These are phyloP conservation scores for Bubo scandiacus DNA, from an alignment of 2,113 vertebrate species.

Conservation along the genomic window DNA sequence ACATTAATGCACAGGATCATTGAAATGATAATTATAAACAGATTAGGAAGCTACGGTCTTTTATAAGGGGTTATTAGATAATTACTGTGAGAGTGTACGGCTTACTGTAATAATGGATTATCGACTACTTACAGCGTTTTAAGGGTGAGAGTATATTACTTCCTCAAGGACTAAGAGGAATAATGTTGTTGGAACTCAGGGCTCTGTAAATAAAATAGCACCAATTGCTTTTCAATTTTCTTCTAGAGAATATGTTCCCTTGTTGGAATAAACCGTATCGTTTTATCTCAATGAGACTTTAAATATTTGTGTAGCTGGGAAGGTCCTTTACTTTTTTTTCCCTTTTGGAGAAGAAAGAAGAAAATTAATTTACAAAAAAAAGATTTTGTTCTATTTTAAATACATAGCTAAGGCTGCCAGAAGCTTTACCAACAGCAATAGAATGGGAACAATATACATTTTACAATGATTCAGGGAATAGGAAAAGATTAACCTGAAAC, in stretches of 20 bases:
- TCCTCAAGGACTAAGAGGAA: conserved; percentile 80
- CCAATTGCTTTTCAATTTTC: background rate
- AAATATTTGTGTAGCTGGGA: background rate
- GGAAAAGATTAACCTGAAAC: background rate
- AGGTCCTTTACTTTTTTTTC: background rate
- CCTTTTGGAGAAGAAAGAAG: background rate
- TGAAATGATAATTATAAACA: conserved; percentile 99
- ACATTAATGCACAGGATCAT: conserved; percentile 96
- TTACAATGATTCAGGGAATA: background rate
- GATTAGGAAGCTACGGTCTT: conserved; percentile 99
- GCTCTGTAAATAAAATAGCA: conserved; percentile 65
- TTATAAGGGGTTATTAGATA: conserved; percentile 95
- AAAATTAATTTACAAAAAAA: background rate
- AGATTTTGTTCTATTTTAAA: background rate
- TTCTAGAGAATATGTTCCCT: background rate
- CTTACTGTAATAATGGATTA: conserved; percentile 94
- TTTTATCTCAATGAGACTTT: background rate
- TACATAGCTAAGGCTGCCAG: background rate
- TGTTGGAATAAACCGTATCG: background rate
- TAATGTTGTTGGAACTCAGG: conserved; percentile 45
- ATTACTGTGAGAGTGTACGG: conserved; percentile 89
- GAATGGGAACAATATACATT: background rate
- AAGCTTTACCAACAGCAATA: background rate
- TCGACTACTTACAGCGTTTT: conserved; percentile 80
- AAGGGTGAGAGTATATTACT: conserved; percentile 77